Evolutionary conservation across 2,113 vertebrate species (phyloP).

Genomic region (Pseudorectes ferrugineus): DNA sequence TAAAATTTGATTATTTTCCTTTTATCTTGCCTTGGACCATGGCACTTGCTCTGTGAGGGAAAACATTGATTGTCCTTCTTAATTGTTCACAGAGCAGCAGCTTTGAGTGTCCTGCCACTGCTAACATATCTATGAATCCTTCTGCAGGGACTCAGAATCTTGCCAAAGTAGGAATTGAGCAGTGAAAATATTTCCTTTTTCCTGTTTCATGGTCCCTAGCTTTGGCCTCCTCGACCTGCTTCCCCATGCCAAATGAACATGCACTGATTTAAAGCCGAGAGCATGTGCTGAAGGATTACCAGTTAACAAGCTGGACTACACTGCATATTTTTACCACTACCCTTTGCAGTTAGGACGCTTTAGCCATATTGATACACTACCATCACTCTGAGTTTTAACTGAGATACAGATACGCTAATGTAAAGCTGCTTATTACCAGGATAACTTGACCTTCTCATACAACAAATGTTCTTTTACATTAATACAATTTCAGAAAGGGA

Average conservation of each 20-base stretch:
- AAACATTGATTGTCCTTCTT: not conserved
- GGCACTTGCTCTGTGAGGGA: not conserved
- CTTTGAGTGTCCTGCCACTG: not conserved
- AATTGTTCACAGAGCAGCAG: not conserved
- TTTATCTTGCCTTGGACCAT: not conserved
- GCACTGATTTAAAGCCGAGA: not conserved
- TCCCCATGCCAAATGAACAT: not conserved
- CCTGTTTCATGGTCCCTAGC: not conserved
- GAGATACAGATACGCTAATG: not conserved
- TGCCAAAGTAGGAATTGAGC: not conserved
- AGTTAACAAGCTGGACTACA: not conserved
- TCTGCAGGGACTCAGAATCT: not conserved
- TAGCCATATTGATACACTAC: not conserved
- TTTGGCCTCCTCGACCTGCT: not conserved
- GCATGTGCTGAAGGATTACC: not conserved
- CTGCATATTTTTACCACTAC: not conserved
- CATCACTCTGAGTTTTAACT: not conserved
- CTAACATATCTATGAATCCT: not conserved
- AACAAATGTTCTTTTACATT: not conserved
- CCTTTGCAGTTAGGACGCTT: not conserved
- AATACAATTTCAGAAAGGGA: not conserved
- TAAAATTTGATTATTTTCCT: not conserved
- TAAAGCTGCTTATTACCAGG: not conserved
- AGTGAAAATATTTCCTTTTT: not conserved
- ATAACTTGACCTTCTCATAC: not conserved